Conservation (phyloP, 2,797 vertebrate genomes). For the Dipus sagitta region DNA sequence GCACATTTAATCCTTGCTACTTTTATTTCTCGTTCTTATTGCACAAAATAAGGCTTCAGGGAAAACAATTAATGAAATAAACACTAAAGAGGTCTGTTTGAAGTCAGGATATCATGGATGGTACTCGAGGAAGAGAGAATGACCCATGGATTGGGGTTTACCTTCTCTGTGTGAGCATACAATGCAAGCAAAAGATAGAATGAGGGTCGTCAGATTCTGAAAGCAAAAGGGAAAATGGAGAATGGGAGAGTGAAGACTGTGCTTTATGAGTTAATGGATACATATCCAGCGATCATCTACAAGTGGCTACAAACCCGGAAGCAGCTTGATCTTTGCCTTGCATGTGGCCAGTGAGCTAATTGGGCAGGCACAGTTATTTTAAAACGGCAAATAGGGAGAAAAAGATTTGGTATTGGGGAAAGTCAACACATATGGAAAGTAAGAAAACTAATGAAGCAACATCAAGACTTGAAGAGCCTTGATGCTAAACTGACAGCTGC, state of each 20-base stretch:
- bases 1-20: neutral
- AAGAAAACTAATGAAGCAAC: neutral
- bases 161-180: rapidly evolving
- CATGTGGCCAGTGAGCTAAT: neutral
- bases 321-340: neutral
- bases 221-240: neutral
- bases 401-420: slow-evolving; percentile 7
- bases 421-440: neutral
- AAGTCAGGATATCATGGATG: neutral
- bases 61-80: neutral
- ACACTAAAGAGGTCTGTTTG: neutral
- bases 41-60: neutral
- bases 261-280: neutral
- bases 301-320: neutral
- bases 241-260: neutral
- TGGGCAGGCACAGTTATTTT: neutral
- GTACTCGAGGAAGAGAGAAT: neutral
- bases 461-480: neutral
- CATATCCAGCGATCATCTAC: neutral
- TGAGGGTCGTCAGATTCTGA: neutral
- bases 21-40: neutral
- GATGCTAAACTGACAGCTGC: neutral
- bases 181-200: neutral
- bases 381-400: neutral
- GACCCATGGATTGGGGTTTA: neutral